Percentiles rank a stretch among this genome's conserved stretches.
Evolutionary conservation across 2,888 invertebrate genomes (phyloP).

Genomic region (Metacarcinus magister): DNA sequence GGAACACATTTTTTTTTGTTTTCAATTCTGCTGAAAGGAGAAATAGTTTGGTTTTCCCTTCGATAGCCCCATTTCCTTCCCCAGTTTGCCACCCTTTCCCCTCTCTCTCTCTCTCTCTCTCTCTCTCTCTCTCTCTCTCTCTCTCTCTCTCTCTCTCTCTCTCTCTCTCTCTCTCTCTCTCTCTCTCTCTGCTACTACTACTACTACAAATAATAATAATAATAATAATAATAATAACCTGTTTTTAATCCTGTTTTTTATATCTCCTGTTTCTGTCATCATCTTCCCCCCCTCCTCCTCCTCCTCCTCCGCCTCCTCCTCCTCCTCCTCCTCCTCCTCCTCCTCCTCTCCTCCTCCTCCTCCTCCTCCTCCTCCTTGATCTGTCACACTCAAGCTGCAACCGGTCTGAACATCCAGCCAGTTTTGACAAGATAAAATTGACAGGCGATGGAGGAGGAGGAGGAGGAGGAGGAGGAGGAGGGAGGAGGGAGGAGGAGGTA

Average conservation of each 20-base stretch:
- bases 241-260: neutral
- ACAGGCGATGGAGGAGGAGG: neutral
- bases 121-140: constrained; percentile 53
- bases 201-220: neutral
- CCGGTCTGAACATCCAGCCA: neutral
- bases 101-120: neutral
- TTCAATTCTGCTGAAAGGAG: constrained; percentile 46
- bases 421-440: neutral
- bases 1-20: neutral
- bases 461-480: neutral
- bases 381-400: neutral
- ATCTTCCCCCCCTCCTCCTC: neutral
- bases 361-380: constrained; percentile 38
- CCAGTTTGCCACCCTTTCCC: neutral
- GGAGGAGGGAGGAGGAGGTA: neutral
- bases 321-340: neutral
- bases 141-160: constrained; percentile 37
- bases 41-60: neutral
- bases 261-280: neutral
- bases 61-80: neutral
- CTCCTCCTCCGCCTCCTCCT: neutral
- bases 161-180: constrained; percentile 48
- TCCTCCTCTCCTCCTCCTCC: neutral
- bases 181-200: constrained; percentile 30
- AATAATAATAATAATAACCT: no score